These are phyloP conservation scores for Etheostoma nigrum DNA, from an alignment of 2,797 vertebrate species.

Conservation along the genomic window DNA sequence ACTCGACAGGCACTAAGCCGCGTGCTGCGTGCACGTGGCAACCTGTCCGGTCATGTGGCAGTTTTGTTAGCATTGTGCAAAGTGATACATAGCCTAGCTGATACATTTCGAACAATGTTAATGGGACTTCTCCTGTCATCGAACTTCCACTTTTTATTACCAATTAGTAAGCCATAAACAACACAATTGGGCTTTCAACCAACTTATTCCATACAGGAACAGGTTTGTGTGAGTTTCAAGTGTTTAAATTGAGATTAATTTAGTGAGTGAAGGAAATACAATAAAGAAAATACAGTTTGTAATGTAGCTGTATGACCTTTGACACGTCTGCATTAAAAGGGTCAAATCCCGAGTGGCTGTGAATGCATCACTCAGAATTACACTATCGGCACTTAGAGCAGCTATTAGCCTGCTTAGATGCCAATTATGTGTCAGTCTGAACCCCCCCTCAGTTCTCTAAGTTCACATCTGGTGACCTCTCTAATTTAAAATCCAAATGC, in stretches of 20 bases:
- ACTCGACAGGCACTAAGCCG: constrained; percentile 3
- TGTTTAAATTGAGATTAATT: not conserved
- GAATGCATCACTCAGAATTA: constrained; percentile 10
- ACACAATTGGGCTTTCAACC: not conserved
- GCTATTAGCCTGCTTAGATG: constrained; percentile 1
- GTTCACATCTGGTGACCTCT: not conserved
- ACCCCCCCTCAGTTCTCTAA: no score
- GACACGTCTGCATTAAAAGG: constrained; percentile 5
- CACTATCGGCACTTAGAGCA: constrained; percentile 15
- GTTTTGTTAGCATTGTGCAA: not conserved
- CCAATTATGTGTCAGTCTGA: constrained; percentile 11
- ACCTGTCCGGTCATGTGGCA: not conserved
- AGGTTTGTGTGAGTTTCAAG: not conserved
- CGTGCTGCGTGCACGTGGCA: not conserved
- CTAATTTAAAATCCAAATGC: constrained; percentile 28
- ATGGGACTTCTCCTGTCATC: not conserved
- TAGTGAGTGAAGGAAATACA: not conserved
- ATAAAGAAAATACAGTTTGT: not conserved
- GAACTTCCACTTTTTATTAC: constrained; percentile 1
- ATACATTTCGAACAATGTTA: not conserved
- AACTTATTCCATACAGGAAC: not conserved
- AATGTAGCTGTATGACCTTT: constrained; percentile 12
- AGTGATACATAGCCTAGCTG: not conserved
- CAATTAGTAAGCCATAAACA: not conserved
- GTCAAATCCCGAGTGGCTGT: not conserved